phyloP scores from a whole-genome alignment of 2,888 invertebrate species.

The Bursaphelenchus okinawaensis region DNA sequence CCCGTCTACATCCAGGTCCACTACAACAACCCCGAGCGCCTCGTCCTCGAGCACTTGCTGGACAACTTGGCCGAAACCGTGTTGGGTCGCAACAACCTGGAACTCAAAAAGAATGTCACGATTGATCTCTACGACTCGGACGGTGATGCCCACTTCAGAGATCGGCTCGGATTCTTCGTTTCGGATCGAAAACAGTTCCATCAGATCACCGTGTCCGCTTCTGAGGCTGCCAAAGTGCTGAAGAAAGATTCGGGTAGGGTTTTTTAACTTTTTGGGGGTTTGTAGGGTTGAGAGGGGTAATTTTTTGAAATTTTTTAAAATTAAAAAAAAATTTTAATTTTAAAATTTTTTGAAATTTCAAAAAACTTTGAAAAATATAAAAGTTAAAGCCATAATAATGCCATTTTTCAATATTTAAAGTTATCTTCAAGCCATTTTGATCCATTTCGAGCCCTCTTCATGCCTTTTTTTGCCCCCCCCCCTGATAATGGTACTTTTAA shows the following conservation, averaged over 20 bases:
- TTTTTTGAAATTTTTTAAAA: too few relatives aligned
- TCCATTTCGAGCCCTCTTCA: too few relatives aligned
- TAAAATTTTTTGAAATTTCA: not conserved
- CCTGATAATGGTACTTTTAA: too few relatives aligned
- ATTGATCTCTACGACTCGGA: slow-evolving; percentile 52
- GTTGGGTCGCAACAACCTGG: slow-evolving; percentile 48
- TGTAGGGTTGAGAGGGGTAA: too few relatives aligned
- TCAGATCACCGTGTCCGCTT: slow-evolving; percentile 38
- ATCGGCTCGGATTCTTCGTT: slow-evolving; percentile 54
- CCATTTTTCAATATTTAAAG: not conserved
- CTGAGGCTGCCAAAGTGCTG: slow-evolving; percentile 19
- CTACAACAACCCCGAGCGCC: slow-evolving; percentile 39
- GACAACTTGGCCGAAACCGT: slow-evolving; percentile 37
- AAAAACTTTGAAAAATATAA: not conserved
- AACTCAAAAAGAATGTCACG: slow-evolving; percentile 56
- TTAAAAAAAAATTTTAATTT: too few relatives aligned
- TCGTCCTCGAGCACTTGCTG: slow-evolving; percentile 37
- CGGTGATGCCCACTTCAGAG: slow-evolving; percentile 35
- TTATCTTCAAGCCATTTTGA: not conserved
- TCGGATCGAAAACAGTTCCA: slow-evolving; percentile 44
- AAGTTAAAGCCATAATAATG: not conserved
- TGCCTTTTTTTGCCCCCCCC: too few relatives aligned
- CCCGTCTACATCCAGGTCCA: slow-evolving; percentile 41
- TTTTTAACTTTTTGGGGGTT: too few relatives aligned
- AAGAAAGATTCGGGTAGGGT: slow-evolving; percentile 21